Conservation (phyloP, 2,113 vertebrate species). For the Colossoma macropomum region DNA sequence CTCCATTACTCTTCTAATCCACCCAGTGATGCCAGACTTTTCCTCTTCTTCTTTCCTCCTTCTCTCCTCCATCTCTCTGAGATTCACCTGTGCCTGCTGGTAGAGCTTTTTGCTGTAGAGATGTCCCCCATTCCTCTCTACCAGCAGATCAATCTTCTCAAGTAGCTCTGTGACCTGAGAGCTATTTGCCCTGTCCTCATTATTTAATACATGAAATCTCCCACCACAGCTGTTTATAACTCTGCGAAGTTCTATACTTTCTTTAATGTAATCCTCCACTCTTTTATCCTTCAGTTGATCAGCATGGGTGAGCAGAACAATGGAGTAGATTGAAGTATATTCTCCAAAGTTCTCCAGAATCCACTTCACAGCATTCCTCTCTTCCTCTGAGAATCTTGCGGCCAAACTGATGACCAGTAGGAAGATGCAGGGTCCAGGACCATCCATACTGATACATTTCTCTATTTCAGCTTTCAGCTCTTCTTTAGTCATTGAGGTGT, state of each 20-base stretch:
- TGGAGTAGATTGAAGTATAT: conserved; percentile 50
- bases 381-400: conserved; percentile 71
- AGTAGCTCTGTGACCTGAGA: conserved; percentile 3
- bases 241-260: too few species aligned
- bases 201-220: neutral
- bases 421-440: conserved; percentile 74
- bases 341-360: conserved; percentile 78
- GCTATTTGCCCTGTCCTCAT: neutral
- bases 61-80: neutral
- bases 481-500: conserved; percentile 59
- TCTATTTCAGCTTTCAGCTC: conserved; percentile 66
- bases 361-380: conserved; percentile 70
- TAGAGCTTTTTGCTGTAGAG: conserved; percentile 3
- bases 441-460: conserved; percentile 69
- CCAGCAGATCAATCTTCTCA: neutral
- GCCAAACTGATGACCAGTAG: conserved; percentile 73
- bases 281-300: neutral
- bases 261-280: neutral
- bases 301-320: conserved; percentile 13
- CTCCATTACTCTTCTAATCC: too few species aligned
- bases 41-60: neutral
- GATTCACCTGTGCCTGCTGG: neutral
- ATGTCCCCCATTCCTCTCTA: neutral
- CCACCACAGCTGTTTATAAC: neutral
- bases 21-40: neutral